phyloP scores from a whole-genome alignment of 2,797 vertebrate genomes.

The Enteromius viviparus region DNA sequence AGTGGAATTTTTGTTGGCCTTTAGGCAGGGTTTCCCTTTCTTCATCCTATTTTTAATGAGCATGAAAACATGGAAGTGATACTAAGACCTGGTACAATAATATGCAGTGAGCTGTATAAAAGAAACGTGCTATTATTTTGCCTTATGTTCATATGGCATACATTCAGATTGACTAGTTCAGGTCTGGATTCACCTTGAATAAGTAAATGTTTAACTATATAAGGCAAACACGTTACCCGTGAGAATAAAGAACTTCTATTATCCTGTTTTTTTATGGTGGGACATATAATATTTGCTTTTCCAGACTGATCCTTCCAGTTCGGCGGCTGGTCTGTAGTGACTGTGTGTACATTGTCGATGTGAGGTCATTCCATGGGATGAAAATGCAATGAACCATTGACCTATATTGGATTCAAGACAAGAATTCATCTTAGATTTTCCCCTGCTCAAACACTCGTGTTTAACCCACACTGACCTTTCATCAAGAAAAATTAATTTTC shows the following conservation, averaged over 20 bases:
- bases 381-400: constrained; percentile 72
- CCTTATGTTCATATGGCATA: constrained; percentile 5
- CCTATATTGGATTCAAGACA: constrained; percentile 73
- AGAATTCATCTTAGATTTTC: constrained; percentile 72
- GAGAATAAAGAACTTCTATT: constrained; percentile 33
- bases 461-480: constrained; percentile 72
- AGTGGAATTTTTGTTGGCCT: constrained; percentile 58
- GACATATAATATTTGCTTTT: constrained; percentile 27
- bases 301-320: not conserved
- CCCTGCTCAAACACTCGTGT: constrained; percentile 65
- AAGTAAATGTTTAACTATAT: constrained; percentile 50
- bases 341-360: constrained; percentile 74
- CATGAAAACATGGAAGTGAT: constrained; percentile 57
- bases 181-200: constrained; percentile 28
- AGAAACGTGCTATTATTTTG: constrained; percentile 5
- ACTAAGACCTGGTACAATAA: constrained; percentile 28
- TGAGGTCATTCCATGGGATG: constrained; percentile 74
- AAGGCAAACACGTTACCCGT: constrained; percentile 63
- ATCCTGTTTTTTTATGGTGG: constrained; percentile 9
- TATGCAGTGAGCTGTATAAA: constrained; percentile 9
- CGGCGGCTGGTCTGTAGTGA: constrained; percentile 29
- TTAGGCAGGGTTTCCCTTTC: constrained; percentile 46
- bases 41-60: constrained; percentile 63
- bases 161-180: not conserved
- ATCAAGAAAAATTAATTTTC: constrained; percentile 77